Base-by-base conservation (phyloP, 2,888 invertebrate species). In the Antheraea assamensis region DNA sequence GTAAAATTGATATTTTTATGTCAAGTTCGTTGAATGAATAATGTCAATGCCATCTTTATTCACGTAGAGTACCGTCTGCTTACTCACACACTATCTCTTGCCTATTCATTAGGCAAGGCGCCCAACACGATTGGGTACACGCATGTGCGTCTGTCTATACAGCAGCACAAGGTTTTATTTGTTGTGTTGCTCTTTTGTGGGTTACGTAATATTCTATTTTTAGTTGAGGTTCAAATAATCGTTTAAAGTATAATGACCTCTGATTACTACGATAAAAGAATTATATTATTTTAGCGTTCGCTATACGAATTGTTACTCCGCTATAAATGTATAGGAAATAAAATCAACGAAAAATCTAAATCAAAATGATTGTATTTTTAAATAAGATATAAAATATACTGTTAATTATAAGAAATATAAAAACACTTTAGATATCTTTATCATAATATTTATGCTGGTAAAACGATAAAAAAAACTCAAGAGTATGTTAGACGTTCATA, bases 101-200 rank as follows among this genome's bases (percentile, higher is more conserved):
- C 79, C 80, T 82, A 85, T 84, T 86, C 82, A 84, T 84, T 85
- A 82, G 78, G 76, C 76, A 78, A 81, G 80, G 79, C 79, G 81
- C 77, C 80, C 80, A 83, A 87, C 88, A 85, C 89, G 88, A 85
- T 87, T 85, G 83, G 72, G 75, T 78, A 77, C 78, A 79, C 78
- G 81, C 79, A 79, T 79, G 82, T 77, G 84, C 83, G 79, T 83
- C 31, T 82, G 82, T 83, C 31, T 82, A 82, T 81, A 81, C 82
- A 83, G 80, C 83, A 83, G 75, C 85, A 86, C 92, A 92, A 92
- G 92, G 92, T 85, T 90, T 83, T 87, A 80, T 83, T 83, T 87
- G 87, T 87, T 87, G 86, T 87, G 86, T 87, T 85, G 80, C 84
- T 85, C 83, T 81, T 85, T 82, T 83, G 80, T 78, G 79, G 77